Conservation (phyloP, 2,113 vertebrate genomes). For the Ibidorhyncha struthersii region DNA sequence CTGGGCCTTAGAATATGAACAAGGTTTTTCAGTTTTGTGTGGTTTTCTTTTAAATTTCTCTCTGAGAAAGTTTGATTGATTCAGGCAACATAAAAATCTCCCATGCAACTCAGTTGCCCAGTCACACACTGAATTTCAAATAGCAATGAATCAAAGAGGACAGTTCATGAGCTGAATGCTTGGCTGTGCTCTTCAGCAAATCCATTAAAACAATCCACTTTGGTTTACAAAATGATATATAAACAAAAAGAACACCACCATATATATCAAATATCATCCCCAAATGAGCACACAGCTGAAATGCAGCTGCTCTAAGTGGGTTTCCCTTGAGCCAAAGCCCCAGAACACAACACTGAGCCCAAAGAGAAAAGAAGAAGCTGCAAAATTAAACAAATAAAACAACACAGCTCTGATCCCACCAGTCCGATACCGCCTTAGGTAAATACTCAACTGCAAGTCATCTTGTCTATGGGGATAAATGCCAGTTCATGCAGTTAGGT, state of each 20-base stretch:
- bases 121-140: conserved; percentile 25
- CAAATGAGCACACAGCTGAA: not conserved
- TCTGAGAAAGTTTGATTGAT: conserved; percentile 20
- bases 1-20: not conserved
- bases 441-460: not conserved
- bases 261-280: not conserved
- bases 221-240: not conserved
- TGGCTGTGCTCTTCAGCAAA: conserved; percentile 1
- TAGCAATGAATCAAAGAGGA: not conserved
- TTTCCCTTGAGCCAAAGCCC: not conserved
- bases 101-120: not conserved
- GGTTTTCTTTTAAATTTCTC: not conserved
- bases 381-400: not conserved
- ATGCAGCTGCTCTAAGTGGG: not conserved
- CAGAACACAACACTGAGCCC: not conserved
- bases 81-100: not conserved
- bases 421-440: not conserved
- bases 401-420: not conserved
- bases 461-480: not conserved
- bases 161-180: conserved; percentile 6
- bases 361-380: not conserved
- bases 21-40: not conserved
- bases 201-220: not conserved
- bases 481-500: not conserved
- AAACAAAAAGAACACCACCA: not conserved